Evolutionary conservation across 1,140 invertebrate genomes (phyloP).

Genomic region (Pogonognathellus flavescens): DNA sequence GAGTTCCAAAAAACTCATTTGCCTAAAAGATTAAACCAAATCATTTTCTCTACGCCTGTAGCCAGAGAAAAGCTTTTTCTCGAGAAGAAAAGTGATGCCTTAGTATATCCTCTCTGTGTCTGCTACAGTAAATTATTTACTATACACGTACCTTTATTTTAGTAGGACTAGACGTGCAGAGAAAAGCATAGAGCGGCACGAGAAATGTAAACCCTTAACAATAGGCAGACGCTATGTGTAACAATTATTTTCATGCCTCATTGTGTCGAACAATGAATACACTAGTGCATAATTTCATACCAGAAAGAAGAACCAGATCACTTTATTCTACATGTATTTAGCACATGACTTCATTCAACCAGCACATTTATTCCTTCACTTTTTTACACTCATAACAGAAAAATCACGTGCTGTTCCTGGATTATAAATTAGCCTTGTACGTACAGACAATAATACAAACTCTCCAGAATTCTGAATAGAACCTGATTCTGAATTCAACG

Average conservation of each 20-base stretch:
- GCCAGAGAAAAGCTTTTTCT: neutral
- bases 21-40: conserved; percentile 40
- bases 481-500: too few species aligned
- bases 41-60: conserved; percentile 26
- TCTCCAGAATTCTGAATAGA: too few species aligned
- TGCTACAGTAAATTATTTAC: neutral
- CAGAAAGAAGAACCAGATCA: too few species aligned
- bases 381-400: too few species aligned
- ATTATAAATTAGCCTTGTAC: too few species aligned
- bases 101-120: neutral
- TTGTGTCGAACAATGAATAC: neutral
- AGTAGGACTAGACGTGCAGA: neutral
- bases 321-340: too few species aligned
- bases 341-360: too few species aligned
- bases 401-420: too few species aligned
- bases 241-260: conserved; percentile 21
- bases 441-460: too few species aligned
- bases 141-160: neutral
- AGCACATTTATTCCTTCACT: too few species aligned
- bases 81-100: neutral
- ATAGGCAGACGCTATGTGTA: neutral
- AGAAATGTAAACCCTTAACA: conserved; percentile 3
- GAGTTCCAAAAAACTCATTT: conserved; percentile 41
- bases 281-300: too few species aligned
- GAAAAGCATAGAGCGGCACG: neutral